A percentile compares a stretch with the other conserved stretches of the same genome.
Conservation (phyloP, 2,888 invertebrate species). For the Drosophila phalerata region DNA sequence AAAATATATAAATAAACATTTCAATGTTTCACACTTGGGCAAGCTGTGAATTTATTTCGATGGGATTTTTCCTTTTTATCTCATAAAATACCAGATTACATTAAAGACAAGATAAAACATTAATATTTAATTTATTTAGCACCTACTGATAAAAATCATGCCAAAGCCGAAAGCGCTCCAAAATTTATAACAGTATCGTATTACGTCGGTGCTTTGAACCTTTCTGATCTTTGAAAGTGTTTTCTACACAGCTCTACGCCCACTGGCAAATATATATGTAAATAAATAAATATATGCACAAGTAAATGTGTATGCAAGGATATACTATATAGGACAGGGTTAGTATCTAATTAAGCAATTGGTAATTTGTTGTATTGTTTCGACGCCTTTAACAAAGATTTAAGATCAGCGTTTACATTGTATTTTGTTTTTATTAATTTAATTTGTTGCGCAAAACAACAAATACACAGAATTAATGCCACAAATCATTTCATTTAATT, state of each 20-base stretch:
- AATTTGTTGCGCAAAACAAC: conserved; percentile 65
- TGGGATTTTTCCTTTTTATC: conserved; percentile 53
- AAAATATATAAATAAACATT: conserved; percentile 19
- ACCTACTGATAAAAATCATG: conserved; percentile 47
- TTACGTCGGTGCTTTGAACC: conserved; percentile 51
- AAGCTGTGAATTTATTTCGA: conserved; percentile 60
- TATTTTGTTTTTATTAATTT: conserved; percentile 54
- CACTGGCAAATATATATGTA: conserved; percentile 18
- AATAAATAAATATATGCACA: neutral
- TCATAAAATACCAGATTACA: conserved; percentile 41
- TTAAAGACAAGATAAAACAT: conserved; percentile 35
- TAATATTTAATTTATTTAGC: conserved; percentile 62
- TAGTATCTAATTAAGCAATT: conserved; percentile 59
- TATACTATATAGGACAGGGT: conserved; percentile 3
- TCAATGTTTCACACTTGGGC: conserved; percentile 56
- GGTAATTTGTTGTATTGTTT: conserved; percentile 71
- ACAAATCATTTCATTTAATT: conserved; percentile 61
- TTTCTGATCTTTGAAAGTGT: conserved; percentile 13
- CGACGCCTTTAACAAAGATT: conserved; percentile 37
- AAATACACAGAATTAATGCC: conserved; percentile 56
- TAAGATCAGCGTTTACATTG: conserved; percentile 41
- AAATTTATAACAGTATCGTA: conserved; percentile 45
- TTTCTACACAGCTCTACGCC: conserved; percentile 33
- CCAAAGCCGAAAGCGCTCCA: conserved; percentile 19
- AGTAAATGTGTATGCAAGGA: neutral